phyloP scores from a whole-genome alignment of 2,888 invertebrate species.

The Hypomecis punctinalis region DNA sequence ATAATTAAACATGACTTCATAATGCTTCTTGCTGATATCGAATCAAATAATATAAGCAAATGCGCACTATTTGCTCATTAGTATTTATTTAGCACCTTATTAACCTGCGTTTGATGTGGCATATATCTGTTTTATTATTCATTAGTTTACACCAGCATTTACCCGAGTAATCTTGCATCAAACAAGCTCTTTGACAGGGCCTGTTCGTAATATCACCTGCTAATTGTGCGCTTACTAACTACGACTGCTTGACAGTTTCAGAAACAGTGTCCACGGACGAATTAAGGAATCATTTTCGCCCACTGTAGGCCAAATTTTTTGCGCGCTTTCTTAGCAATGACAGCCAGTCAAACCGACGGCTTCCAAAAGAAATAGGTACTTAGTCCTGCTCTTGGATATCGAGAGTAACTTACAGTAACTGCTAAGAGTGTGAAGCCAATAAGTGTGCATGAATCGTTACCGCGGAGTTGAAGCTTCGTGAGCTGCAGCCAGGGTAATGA shows the following conservation, averaged over 20 bases:
- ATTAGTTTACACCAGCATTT: conserved; percentile 21
- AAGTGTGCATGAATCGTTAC: too few relatives aligned
- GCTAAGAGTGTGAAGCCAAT: too few relatives aligned
- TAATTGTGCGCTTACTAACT: conserved; percentile 22
- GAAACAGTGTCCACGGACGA: conserved; percentile 1
- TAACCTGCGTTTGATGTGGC: conserved; percentile 39
- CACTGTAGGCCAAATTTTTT: too few relatives aligned
- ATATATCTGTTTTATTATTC: conserved; percentile 42
- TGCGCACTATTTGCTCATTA: conserved; percentile 1
- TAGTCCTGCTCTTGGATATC: too few relatives aligned
- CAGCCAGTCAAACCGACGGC: too few relatives aligned
- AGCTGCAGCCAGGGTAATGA: too few relatives aligned
- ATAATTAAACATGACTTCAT: background rate
- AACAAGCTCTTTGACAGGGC: conserved; percentile 28
- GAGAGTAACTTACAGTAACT: too few relatives aligned
- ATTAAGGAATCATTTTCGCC: background rate
- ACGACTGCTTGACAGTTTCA: conserved; percentile 16
- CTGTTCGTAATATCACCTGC: conserved; percentile 19
- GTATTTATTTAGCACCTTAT: conserved; percentile 15
- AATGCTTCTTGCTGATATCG: background rate
- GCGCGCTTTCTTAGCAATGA: too few relatives aligned
- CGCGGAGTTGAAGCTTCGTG: too few relatives aligned
- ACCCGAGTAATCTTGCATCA: conserved; percentile 29
- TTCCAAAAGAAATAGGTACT: too few relatives aligned
- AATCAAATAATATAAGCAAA: background rate